phyloP scores from a whole-genome alignment of 2,113 vertebrate species.

The Catharus minimus region DNA sequence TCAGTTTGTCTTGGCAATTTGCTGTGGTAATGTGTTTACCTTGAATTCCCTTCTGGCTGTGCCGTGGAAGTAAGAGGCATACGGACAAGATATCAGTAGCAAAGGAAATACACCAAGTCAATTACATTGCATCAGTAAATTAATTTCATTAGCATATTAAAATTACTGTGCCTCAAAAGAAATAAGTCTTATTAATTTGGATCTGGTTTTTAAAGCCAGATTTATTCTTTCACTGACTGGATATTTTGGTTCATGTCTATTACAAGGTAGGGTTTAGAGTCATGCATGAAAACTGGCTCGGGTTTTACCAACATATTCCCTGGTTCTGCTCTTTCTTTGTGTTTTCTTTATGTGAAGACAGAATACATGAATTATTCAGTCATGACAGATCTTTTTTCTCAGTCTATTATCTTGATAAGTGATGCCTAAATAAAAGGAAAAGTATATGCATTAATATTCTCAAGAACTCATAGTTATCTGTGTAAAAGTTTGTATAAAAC shows the following conservation, averaged over 20 bases:
- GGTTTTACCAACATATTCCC: background rate
- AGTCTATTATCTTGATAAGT: background rate
- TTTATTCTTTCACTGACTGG: background rate
- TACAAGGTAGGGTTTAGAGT: background rate
- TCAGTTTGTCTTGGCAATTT: conserved; percentile 21
- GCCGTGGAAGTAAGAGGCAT: background rate
- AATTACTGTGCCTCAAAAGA: background rate
- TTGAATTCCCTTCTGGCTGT: background rate
- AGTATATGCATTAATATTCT: background rate
- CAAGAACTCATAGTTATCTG: background rate
- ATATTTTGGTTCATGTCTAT: background rate
- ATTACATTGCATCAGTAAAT: background rate
- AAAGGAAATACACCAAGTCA: background rate
- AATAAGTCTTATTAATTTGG: background rate
- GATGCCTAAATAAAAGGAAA: background rate
- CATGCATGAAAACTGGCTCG: background rate
- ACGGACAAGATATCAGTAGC: background rate
- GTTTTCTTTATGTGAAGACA: background rate
- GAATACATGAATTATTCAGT: background rate
- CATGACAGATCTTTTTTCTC: background rate
- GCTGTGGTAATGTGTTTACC: background rate
- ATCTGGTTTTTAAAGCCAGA: background rate
- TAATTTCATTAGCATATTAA: background rate
- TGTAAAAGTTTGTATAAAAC: background rate
- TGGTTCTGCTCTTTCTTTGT: background rate